These are phyloP conservation scores for Phodopus roborovskii DNA, from an alignment of 2,113 vertebrate species.

Conservation along the genomic window DNA sequence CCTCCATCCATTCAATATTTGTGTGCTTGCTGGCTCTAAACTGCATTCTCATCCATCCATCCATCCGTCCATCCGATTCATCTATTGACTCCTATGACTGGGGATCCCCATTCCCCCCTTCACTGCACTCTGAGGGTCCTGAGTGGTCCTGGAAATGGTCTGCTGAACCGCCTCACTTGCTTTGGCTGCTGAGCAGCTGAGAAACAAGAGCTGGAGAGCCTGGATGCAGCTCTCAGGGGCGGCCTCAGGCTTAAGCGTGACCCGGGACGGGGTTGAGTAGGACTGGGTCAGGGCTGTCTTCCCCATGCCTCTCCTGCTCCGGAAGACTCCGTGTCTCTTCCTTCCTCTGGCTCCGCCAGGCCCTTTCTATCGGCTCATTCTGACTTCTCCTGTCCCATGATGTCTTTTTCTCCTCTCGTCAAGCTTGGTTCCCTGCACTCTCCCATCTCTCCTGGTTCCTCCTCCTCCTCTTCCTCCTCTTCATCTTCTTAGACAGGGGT, in stretches of 20 bases:
- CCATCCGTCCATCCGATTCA: not conserved
- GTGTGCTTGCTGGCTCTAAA: not conserved
- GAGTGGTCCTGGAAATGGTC: not conserved
- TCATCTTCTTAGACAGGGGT: too few relatives aligned
- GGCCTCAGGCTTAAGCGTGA: not conserved
- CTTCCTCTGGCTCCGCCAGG: not conserved
- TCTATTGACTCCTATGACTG: too few relatives aligned
- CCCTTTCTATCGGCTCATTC: not conserved
- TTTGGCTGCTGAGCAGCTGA: not conserved
- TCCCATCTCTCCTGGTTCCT: too few relatives aligned
- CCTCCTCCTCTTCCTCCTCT: not conserved
- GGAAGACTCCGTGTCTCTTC: too few relatives aligned
- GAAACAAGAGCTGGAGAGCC: too few relatives aligned
- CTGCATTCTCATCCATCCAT: not conserved
- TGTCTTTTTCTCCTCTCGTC: not conserved
- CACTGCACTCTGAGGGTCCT: not conserved
- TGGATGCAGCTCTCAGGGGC: not conserved
- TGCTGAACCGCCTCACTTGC: not conserved
- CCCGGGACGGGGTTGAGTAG: not conserved
- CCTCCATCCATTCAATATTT: not conserved
- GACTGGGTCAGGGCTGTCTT: too few relatives aligned
- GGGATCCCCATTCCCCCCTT: not conserved
- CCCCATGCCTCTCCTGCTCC: too few relatives aligned
- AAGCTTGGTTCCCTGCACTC: not conserved
- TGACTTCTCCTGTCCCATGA: not conserved